These are phyloP conservation scores for Nomada ruficornis DNA, from an alignment of 2,888 invertebrate genomes.

Conservation along the genomic window DNA sequence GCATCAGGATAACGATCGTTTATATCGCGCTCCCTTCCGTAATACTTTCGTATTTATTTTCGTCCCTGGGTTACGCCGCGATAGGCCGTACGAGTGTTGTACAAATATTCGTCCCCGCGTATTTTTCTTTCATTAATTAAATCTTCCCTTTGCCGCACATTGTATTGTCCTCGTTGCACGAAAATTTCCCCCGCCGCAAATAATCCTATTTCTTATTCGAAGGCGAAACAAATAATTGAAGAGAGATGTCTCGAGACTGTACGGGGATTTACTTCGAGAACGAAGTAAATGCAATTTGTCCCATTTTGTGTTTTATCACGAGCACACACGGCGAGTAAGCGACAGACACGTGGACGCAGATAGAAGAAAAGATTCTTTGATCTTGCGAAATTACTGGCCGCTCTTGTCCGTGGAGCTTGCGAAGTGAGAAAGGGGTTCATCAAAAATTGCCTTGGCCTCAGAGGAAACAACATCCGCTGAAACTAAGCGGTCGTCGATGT, in stretches of 20 bases:
- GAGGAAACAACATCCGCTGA: slow-evolving; percentile 30
- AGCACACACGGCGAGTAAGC: background rate
- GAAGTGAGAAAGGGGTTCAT: slow-evolving; percentile 15
- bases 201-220: background rate
- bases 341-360: slow-evolving; percentile 13
- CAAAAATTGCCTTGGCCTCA: slow-evolving; percentile 11
- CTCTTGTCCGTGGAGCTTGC: background rate
- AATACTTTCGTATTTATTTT: slow-evolving; percentile 32
- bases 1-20: slow-evolving; percentile 57
- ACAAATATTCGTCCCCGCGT: slow-evolving; percentile 2
- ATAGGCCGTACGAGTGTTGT: background rate
- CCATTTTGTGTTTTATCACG: background rate
- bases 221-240: background rate
- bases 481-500: slow-evolving; percentile 40
- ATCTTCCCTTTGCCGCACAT: background rate
- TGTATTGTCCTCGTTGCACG: background rate
- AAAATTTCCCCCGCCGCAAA: background rate
- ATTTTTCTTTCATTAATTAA: background rate
- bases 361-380: slow-evolving; percentile 30
- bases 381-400: slow-evolving; percentile 28
- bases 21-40: slow-evolving; percentile 44
- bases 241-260: background rate
- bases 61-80: background rate
- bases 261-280: background rate
- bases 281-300: slow-evolving; percentile 2